phyloP scores from a whole-genome alignment of 2,113 vertebrate genomes.

The Oriolus oriolus region DNA sequence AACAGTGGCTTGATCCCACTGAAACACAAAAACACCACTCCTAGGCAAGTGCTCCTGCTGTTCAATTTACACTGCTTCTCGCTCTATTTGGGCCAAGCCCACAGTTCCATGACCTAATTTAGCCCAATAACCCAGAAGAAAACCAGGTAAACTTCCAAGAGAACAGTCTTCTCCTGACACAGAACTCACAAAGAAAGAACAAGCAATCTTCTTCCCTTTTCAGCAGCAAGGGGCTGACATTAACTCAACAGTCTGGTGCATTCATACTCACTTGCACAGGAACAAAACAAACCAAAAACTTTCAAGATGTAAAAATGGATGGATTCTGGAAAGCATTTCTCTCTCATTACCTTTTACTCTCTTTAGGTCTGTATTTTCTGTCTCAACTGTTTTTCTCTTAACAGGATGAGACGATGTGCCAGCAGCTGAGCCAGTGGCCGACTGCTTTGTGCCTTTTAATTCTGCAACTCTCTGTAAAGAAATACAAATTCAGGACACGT shows the following conservation, averaged over 20 bases:
- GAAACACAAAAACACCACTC: not conserved
- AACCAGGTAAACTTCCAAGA: not conserved
- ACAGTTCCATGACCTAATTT: not conserved
- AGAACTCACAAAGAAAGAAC: not conserved
- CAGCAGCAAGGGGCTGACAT: not conserved
- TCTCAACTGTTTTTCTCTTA: constrained; percentile 81
- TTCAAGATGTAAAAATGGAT: not conserved
- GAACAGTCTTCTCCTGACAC: not conserved
- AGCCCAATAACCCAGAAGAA: not conserved
- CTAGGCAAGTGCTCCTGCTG: not conserved
- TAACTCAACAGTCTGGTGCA: not conserved
- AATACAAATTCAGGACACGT: not conserved
- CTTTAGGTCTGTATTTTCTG: constrained; percentile 68
- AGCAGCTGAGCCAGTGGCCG: not conserved
- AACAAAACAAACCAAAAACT: not conserved
- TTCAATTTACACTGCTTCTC: not conserved
- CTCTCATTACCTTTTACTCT: constrained; percentile 67
- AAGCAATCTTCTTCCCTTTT: not conserved
- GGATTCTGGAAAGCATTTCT: not conserved
- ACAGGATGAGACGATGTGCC: constrained; percentile 22
- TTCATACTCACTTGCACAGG: not conserved
- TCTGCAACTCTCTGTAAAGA: constrained; percentile 73
- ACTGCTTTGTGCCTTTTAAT: constrained; percentile 75
- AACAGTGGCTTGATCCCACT: not conserved
- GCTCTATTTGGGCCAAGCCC: not conserved